Base-by-base conservation (phyloP, 1,140 invertebrate genomes). In the Cryptotermes secundus region DNA sequence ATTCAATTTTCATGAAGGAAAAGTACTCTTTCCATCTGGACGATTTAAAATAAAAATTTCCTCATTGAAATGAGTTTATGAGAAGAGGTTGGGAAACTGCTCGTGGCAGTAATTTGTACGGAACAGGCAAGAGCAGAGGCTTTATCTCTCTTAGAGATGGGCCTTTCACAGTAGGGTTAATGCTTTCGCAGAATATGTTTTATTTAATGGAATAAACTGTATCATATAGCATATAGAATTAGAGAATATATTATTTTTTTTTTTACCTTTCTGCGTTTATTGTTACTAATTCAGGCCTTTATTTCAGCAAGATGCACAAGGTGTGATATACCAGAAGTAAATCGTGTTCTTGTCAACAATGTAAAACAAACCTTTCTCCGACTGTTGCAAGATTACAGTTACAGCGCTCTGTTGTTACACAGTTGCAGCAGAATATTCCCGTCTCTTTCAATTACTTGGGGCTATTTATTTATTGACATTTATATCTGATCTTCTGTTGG, bases 11-110 rank as follows among this genome's bases (percentile, higher is more conserved):
- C 65, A 38, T 84, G 65, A 42, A 79, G 72, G 83, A 45, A n/a
- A 80, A 72, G 79, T 38, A 72, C 83, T 36, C 83, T 84, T 84
- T 84, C 83, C 72, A 80, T 84, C n/a, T 80, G 45, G 79, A 49
- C 79, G 83, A 84, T 84, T 84, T 84, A 82, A 82, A 82, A 82
- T 82, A 82, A 82, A 82, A 82, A 82, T 82, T 82, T 82, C 38
- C 31, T 42, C 81, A 82, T 82, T 82, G 36, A 82, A 82, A 82
- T 26, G 81, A 82, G n/a, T 72, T 49, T 72, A 72, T 72, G 31
- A 72, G 59, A 72, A 31, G 59, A 14, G n/a, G 59, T 72, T 72
- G 26, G 45, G 59, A 31, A 31, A 72, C 59, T 72, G 26, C 59
- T 16, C 59, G 26, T 72, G 59, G 59, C 59, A 72, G 26, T 72